Base-by-base conservation (phyloP, 2,113 vertebrate species). In the Mixornis gularis region DNA sequence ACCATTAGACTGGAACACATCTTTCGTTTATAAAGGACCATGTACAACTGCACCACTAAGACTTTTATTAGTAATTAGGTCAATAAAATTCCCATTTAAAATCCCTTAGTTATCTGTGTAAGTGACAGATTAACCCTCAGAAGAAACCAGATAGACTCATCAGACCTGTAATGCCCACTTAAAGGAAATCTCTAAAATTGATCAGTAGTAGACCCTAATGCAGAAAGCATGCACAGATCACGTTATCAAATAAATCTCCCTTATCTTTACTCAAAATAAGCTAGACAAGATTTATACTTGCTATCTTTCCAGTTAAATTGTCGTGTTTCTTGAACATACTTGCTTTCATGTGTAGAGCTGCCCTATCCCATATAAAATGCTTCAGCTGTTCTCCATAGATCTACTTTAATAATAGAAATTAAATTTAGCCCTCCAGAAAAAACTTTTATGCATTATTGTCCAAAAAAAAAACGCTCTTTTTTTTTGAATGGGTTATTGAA, bases 11-110 rank as follows among this genome's bases (percentile, higher is more conserved):
- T 89, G 51, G 66, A 73, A 58, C 5, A 13, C 16, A 76, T 56
- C n/a, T 79, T 74, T 84, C 9, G 9, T 91, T 82, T 92, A 29
- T 72, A 26, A 53, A 70, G 19, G 36, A 62, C 7, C 19, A 15
- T n/a, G 46, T 64, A 58, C 43, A 32, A 87, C 82, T 92, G 63
- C 36, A 92, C 43, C 43, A 59, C 25, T 40, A 53, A 71, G 58
- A 87, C 43, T 80, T 94, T 85, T 82, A 85, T 82, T 92, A 91
- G 59, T 87, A 89, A 92, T 89, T 93, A 82, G 59, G 79, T 91
- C 74, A 85, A 63, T 91, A 94, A 88, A 87, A 76, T 66, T 85
- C 19, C 41, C 53, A 58, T 94, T 83, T 87, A 32, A 89, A 92
- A 78, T 73, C 22, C 30, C 30, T 91, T 91, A 6, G 27, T 89